phyloP scores from a whole-genome alignment of 2,888 invertebrate species.

The Idaea dimidiata region DNA sequence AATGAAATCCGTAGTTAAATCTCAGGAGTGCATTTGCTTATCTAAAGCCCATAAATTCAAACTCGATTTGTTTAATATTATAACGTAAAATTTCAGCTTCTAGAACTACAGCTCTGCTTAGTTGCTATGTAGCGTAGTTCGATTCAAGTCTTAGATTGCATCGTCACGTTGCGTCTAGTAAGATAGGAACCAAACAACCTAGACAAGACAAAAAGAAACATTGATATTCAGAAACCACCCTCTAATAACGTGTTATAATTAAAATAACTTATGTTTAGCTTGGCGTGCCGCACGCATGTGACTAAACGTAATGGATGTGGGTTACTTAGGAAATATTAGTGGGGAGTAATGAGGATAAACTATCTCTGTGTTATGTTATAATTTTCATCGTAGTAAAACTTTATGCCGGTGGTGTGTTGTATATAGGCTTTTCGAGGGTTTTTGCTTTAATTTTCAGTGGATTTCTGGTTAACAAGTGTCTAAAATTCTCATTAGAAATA shows the following conservation, averaged over 20 bases:
- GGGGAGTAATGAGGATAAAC: slow-evolving; percentile 21
- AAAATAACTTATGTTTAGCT: slow-evolving; percentile 28
- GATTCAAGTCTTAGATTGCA: no score
- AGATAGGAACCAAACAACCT: no score
- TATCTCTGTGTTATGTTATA: slow-evolving; percentile 14
- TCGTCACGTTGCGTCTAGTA: no score
- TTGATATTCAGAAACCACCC: not conserved
- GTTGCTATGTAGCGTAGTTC: no score
- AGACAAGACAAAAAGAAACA: not conserved
- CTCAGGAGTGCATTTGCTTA: not conserved
- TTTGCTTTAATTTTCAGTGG: no score
- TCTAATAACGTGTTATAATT: slow-evolving; percentile 25
- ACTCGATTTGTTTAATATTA: not conserved
- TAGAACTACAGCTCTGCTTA: not conserved
- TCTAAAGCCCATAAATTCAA: not conserved
- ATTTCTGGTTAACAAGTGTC: no score
- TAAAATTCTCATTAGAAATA: no score
- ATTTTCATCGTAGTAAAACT: not conserved
- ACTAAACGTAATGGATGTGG: slow-evolving; percentile 32
- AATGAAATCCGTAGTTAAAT: not conserved
- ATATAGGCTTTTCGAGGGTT: not conserved
- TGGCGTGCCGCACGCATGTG: slow-evolving; percentile 51
- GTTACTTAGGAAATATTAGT: slow-evolving; percentile 29
- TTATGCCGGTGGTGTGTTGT: not conserved
- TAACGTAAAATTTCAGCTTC: not conserved